Conservation (phyloP, 2,888 invertebrate species). For the Steinernema carpocapsae region DNA sequence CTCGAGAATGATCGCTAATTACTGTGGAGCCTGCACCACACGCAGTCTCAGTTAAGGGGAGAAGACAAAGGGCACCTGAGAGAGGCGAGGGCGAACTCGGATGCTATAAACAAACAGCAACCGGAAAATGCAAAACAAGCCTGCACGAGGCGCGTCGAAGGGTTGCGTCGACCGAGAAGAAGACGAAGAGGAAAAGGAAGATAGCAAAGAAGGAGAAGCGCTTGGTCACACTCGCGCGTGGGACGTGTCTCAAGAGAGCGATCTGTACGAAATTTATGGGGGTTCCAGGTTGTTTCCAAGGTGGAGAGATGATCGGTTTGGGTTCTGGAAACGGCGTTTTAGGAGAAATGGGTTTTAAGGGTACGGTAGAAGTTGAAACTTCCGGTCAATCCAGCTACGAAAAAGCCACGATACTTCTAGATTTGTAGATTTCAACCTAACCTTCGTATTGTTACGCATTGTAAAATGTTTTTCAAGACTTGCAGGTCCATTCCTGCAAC, state of each 20-base stretch:
- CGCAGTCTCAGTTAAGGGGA: conserved; percentile 11
- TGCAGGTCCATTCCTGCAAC: too few species aligned
- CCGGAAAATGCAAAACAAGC: conserved; percentile 23
- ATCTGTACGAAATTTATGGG: conserved; percentile 6
- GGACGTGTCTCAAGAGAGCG: conserved; percentile 15
- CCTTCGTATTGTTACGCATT: too few species aligned
- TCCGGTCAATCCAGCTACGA: too few species aligned
- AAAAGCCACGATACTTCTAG: too few species aligned
- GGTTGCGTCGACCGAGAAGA: too few species aligned
- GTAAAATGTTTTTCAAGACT: too few species aligned
- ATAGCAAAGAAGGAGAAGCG: not conserved
- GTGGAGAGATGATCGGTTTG: not conserved
- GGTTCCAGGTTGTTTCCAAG: conserved; percentile 32
- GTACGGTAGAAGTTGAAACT: too few species aligned
- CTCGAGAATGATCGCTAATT: conserved; percentile 27
- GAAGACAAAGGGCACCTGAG: conserved; percentile 13
- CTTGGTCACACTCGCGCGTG: conserved; percentile 16
- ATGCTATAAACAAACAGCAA: conserved; percentile 22
- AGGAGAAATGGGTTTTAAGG: too few species aligned
- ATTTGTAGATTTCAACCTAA: too few species aligned
- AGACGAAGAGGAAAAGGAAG: not conserved
- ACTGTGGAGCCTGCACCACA: not conserved
- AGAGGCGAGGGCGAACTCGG: not conserved
- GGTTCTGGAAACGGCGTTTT: too few species aligned
- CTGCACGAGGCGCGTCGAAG: too few species aligned